phyloP scores from a whole-genome alignment of 2,888 invertebrate genomes.

The Bimastos eiseni region DNA sequence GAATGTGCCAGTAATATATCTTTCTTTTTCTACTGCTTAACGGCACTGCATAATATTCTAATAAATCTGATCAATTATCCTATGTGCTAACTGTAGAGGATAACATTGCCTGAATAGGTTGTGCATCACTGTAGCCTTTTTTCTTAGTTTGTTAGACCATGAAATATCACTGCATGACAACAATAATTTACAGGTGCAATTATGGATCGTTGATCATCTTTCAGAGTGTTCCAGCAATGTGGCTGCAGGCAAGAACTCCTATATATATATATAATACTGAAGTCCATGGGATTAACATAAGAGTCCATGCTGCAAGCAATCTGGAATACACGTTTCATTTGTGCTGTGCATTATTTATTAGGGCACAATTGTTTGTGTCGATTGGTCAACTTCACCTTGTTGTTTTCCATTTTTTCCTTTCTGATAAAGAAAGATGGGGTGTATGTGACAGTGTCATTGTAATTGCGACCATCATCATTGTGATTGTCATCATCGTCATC shows the following conservation, averaged over 20 bases:
- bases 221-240: neutral
- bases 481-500: too few species aligned
- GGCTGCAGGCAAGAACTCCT: neutral
- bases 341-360: constrained; percentile 2
- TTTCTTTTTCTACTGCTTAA: too few species aligned
- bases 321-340: neutral
- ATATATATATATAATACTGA: too few species aligned
- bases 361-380: neutral
- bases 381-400: neutral
- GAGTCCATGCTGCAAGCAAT: neutral
- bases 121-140: neutral
- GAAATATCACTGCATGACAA: neutral
- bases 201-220: neutral
- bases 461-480: too few species aligned
- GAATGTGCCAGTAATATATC: too few species aligned
- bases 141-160: neutral
- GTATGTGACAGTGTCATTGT: neutral
- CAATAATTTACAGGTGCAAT: neutral
- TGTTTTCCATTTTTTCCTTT: neutral
- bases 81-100: too few species aligned
- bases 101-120: neutral
- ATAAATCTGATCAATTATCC: too few species aligned
- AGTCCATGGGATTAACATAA: too few species aligned
- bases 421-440: neutral
- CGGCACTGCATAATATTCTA: too few species aligned